These are phyloP conservation scores for Aleadryas rufinucha DNA, from an alignment of 2,113 vertebrate species.

Conservation along the genomic window DNA sequence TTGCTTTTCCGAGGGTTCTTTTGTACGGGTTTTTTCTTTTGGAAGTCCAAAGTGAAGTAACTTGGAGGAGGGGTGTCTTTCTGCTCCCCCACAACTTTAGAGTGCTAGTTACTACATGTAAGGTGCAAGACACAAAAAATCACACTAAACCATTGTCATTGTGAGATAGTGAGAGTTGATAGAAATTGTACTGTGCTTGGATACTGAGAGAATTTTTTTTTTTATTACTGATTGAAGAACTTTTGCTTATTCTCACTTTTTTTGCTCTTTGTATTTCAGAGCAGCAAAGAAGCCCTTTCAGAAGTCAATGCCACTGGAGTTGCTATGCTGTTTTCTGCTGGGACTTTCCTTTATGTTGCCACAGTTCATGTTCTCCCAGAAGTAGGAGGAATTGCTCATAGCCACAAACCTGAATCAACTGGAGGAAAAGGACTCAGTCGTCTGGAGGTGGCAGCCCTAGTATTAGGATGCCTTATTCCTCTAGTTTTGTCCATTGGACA, in stretches of 20 bases:
- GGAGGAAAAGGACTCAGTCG: conserved; percentile 92
- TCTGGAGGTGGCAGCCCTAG: conserved; percentile 89
- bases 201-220: neutral
- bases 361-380: conserved; percentile 98
- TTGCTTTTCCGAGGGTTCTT: neutral
- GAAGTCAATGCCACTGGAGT: conserved; percentile 96
- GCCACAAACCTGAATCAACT: conserved; percentile 79
- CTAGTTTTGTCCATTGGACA: conserved; percentile 93
- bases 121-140: neutral
- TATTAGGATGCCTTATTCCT: conserved; percentile 94
- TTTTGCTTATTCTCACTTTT: neutral
- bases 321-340: conserved; percentile 98
- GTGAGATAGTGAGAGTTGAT: neutral
- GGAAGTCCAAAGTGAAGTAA: neutral
- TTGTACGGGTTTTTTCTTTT: neutral
- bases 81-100: neutral
- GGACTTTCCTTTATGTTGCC: conserved; percentile 98
- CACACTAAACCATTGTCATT: neutral
- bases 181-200: neutral
- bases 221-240: neutral
- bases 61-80: neutral
- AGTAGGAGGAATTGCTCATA: conserved; percentile 92
- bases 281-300: conserved; percentile 97
- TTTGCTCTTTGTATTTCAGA: conserved; percentile 69
- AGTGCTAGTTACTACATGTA: neutral